phyloP scores from a whole-genome alignment of 2,797 vertebrate genomes.

The Gymnothorax reevesii region DNA sequence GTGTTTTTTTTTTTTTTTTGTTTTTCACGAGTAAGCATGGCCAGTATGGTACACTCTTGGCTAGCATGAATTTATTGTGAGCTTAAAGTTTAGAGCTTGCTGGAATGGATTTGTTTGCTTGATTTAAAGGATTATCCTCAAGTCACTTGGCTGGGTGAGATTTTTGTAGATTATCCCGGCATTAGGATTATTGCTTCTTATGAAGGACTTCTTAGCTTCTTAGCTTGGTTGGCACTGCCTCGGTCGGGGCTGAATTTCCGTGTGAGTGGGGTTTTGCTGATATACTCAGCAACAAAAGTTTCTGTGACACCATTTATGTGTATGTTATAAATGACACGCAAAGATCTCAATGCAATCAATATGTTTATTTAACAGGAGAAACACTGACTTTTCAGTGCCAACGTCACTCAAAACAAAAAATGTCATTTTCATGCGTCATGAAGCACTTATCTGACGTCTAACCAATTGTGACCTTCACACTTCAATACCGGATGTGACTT shows the following conservation, averaged over 20 bases:
- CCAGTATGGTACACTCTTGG: neutral
- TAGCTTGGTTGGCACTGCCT: neutral
- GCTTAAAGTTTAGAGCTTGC: neutral
- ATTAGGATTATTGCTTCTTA: constrained; percentile 22
- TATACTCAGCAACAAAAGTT: too few relatives aligned
- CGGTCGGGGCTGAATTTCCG: neutral
- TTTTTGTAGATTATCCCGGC: constrained; percentile 28
- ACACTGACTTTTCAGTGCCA: too few relatives aligned
- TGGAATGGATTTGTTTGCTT: neutral
- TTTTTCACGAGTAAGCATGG: neutral
- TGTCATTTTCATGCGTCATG: too few relatives aligned
- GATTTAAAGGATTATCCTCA: constrained; percentile 29
- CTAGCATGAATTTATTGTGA: neutral
- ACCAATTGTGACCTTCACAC: too few relatives aligned
- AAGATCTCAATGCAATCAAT: too few relatives aligned
- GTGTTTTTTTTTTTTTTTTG: constrained; percentile 4
- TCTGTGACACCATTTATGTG: too few relatives aligned
- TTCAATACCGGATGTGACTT: too few relatives aligned
- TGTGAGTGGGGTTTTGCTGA: neutral
- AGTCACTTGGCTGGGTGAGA: constrained; percentile 17
- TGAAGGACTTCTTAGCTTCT: neutral
- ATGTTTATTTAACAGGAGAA: too few relatives aligned
- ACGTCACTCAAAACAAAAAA: too few relatives aligned
- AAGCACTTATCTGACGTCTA: too few relatives aligned
- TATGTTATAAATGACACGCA: too few relatives aligned